Conservation (phyloP, 2,888 invertebrate species). For the Clunio marinus region DNA sequence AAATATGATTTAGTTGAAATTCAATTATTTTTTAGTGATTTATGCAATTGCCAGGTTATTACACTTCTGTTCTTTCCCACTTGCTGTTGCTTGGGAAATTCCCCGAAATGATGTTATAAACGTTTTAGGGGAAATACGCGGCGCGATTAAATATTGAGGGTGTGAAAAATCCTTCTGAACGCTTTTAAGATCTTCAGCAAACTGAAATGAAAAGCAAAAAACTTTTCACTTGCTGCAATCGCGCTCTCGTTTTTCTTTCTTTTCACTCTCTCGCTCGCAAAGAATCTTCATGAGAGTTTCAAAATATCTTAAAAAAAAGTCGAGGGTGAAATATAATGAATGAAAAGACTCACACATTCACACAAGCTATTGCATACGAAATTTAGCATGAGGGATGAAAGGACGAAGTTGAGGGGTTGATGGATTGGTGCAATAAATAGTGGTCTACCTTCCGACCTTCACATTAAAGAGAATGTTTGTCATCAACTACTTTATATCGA, state of each 20-base stretch:
- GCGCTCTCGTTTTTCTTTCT: background rate
- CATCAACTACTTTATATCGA: too few species aligned
- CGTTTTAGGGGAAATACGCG: constrained; percentile 10
- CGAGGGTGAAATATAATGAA: constrained; percentile 12
- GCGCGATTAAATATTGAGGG: constrained; percentile 18
- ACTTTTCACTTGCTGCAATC: background rate
- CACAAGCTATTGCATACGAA: background rate
- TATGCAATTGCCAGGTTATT: constrained; percentile 1
- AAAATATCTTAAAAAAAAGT: background rate
- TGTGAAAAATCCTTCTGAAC: constrained; percentile 21
- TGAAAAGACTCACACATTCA: background rate
- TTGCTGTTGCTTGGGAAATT: constrained; percentile 9
- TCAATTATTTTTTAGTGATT: background rate
- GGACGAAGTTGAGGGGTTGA: background rate
- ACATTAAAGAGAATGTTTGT: background rate
- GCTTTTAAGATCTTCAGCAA: background rate
- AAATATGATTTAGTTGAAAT: too few species aligned
- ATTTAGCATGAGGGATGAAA: background rate
- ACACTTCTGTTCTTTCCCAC: background rate
- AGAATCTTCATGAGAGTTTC: background rate
- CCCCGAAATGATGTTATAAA: background rate
- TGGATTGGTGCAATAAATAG: background rate
- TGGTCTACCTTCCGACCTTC: background rate
- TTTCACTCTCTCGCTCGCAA: background rate
- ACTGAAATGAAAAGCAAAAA: constrained; percentile 8